phyloP scores from a whole-genome alignment of 2,797 vertebrate species.

The Thunnus albacares region DNA sequence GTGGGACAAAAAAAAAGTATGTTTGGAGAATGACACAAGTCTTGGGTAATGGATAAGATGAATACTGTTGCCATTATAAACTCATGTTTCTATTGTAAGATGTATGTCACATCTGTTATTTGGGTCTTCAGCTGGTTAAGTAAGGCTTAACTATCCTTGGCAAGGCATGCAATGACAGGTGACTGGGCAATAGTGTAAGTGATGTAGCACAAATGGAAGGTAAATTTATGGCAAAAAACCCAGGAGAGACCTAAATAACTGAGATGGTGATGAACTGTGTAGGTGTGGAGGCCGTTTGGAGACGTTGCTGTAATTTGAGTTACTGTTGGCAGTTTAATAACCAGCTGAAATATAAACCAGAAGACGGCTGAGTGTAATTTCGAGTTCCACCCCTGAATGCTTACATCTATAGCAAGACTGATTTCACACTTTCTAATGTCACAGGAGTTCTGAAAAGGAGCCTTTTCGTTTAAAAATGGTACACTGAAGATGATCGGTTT shows the following conservation, averaged over 20 bases:
- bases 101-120: conserved; percentile 56
- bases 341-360: conserved; percentile 83
- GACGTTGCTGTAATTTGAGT: conserved; percentile 74
- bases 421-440: conserved; percentile 59
- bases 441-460: conserved; percentile 24
- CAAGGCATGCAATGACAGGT: conserved; percentile 50
- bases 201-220: conserved; percentile 76
- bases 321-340: conserved; percentile 82
- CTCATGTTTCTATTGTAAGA: conserved; percentile 23
- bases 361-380: conserved; percentile 66
- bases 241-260: conserved; percentile 74
- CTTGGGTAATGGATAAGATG: conserved; percentile 23
- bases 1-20: conserved; percentile 21
- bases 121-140: conserved; percentile 37
- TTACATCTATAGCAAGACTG: conserved; percentile 61
- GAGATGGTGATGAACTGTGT: conserved; percentile 71
- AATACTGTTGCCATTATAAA: conserved; percentile 41
- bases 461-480: conserved; percentile 33
- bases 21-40: conserved; percentile 40
- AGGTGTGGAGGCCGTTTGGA: conserved; percentile 72
- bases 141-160: conserved; percentile 40
- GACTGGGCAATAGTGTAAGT: conserved; percentile 59
- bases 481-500: conserved; percentile 15
- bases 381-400: conserved; percentile 57
- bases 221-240: conserved; percentile 63